Evolutionary conservation across 1,140 invertebrate species (phyloP).

Genomic region (Trinorchestia longiramus): DNA sequence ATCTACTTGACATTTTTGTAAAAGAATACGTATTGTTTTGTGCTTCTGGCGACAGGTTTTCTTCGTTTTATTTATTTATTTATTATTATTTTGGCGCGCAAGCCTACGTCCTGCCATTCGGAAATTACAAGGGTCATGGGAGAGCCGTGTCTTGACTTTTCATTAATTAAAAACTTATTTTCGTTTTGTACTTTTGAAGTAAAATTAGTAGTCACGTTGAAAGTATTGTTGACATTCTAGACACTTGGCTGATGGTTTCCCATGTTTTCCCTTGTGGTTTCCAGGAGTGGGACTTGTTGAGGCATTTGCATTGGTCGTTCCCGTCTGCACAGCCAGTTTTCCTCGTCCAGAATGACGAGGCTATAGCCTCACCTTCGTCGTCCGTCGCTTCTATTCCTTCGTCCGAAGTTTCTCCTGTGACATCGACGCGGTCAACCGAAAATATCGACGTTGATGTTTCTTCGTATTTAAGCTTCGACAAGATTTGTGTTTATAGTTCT

Average conservation of each 20-base stretch:
- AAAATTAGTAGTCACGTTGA: slow-evolving; percentile 22
- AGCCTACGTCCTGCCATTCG: neutral
- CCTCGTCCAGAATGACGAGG: neutral
- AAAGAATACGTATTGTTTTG: neutral
- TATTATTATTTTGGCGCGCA: neutral
- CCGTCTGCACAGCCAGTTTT: neutral
- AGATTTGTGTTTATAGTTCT: slow-evolving; percentile 4
- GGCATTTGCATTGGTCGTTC: slow-evolving; percentile 44
- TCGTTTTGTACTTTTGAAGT: neutral
- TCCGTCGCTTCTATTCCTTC: neutral
- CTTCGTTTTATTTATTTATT: neutral
- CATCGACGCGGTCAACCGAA: neutral
- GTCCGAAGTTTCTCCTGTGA: neutral
- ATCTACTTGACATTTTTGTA: neutral
- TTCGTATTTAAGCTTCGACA: neutral
- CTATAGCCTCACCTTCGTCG: neutral
- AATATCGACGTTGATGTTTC: neutral
- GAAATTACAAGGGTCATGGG: slow-evolving; percentile 50
- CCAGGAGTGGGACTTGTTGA: slow-evolving; percentile 49
- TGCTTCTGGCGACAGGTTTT: neutral
- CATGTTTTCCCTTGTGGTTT: slow-evolving; percentile 53
- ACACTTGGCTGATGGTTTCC: slow-evolving; percentile 48
- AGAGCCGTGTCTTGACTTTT: slow-evolving; percentile 53
- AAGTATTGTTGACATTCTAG: slow-evolving; percentile 31
- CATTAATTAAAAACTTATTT: neutral